Evolutionary conservation across 2,888 invertebrate genomes (phyloP).

Genomic region (Leucania comma): DNA sequence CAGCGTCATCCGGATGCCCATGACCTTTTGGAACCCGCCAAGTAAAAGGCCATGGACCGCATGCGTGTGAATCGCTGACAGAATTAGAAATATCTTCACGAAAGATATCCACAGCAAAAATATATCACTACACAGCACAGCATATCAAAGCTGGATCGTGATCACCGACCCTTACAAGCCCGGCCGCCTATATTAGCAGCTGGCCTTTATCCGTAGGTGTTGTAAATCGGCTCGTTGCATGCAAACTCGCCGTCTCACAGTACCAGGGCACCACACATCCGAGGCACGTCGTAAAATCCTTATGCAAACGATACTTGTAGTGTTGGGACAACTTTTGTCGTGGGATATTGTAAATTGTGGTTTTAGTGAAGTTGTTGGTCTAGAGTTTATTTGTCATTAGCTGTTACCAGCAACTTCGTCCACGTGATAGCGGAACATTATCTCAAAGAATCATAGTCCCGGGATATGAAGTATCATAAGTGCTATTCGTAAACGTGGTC

Average conservation of each 20-base stretch:
- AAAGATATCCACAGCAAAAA: not conserved
- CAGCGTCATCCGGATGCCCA: no score
- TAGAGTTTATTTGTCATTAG: no score
- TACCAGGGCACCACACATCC: conserved; percentile 45
- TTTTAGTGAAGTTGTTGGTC: not conserved
- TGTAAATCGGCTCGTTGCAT: conserved; percentile 64
- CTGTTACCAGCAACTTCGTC: no score
- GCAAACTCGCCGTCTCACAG: conserved; percentile 58
- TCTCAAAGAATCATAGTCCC: no score
- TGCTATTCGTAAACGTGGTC: no score
- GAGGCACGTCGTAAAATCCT: conserved; percentile 69
- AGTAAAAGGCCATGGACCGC: no score
- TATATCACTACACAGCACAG: not conserved
- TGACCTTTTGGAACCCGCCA: no score
- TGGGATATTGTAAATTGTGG: conserved; percentile 7
- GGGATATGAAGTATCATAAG: no score
- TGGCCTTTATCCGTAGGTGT: conserved; percentile 29
- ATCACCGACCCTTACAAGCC: not conserved
- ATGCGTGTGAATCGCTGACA: no score
- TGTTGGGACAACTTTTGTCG: conserved; percentile 45
- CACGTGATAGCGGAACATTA: no score
- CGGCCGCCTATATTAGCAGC: conserved; percentile 27
- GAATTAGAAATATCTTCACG: no score
- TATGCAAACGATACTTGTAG: conserved; percentile 66
- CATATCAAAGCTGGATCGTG: not conserved